These are phyloP conservation scores for Sphyrna mokarran DNA, from an alignment of 2,113 vertebrate species.

Conservation along the genomic window DNA sequence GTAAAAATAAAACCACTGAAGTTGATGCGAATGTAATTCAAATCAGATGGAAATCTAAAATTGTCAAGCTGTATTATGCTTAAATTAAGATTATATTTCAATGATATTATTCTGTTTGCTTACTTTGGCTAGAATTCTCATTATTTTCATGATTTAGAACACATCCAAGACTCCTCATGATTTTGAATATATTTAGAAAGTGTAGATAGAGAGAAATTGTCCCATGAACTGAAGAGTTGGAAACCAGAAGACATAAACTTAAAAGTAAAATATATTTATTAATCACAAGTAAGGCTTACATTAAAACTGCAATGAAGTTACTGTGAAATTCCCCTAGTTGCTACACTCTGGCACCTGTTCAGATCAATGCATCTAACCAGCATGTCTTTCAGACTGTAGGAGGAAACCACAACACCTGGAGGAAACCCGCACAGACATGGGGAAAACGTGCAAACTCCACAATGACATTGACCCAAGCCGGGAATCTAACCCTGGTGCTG, in stretches of 20 bases:
- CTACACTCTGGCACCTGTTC: too few species aligned
- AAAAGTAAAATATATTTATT: not conserved
- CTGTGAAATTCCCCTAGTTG: too few species aligned
- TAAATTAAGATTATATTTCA: slow-evolving; percentile 12
- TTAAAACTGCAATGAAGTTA: too few species aligned
- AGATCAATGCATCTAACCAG: too few species aligned
- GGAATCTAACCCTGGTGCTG: too few species aligned
- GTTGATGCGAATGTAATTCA: not conserved
- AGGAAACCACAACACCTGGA: too few species aligned
- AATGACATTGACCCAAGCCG: too few species aligned
- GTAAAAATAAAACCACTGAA: not conserved
- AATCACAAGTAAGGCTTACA: too few species aligned
- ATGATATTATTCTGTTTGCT: not conserved
- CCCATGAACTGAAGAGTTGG: not conserved
- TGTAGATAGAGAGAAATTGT: not conserved
- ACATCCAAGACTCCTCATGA: not conserved
- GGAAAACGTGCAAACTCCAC: too few species aligned
- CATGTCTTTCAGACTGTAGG: too few species aligned
- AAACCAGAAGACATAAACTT: not conserved
- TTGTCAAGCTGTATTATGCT: not conserved
- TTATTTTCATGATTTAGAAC: not conserved
- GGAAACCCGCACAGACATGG: too few species aligned
- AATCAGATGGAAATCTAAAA: not conserved
- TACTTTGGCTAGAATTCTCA: not conserved
- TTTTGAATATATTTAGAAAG: not conserved